Evolutionary conservation across 2,888 invertebrate species (phyloP).

Genomic region (Leptopilina syphax): DNA sequence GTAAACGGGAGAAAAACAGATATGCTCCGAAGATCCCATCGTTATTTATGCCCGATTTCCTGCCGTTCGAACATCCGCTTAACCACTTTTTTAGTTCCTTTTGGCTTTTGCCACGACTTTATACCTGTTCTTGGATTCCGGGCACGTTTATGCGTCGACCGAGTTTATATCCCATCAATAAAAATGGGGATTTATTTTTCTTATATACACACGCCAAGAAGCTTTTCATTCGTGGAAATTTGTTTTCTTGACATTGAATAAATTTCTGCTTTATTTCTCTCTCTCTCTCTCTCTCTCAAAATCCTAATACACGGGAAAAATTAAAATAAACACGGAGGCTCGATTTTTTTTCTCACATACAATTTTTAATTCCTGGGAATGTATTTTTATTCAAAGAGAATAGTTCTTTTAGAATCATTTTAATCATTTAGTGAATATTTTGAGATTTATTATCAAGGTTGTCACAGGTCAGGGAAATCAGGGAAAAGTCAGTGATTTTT

Average conservation of each 20-base stretch:
- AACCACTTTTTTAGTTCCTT: constrained; percentile 43
- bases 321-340: too few relatives aligned
- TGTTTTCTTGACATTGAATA: background rate
- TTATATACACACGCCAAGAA: background rate
- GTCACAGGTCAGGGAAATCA: too few relatives aligned
- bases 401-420: too few relatives aligned
- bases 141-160: constrained; percentile 29
- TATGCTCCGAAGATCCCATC: constrained; percentile 49
- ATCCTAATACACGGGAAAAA: background rate
- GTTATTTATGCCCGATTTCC: constrained; percentile 58
- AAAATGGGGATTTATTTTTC: constrained; percentile 28
- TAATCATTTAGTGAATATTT: too few relatives aligned
- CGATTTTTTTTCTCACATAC: too few relatives aligned
- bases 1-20: constrained; percentile 8
- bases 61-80: constrained; percentile 53
- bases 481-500: too few relatives aligned
- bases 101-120: constrained; percentile 37
- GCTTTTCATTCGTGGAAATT: constrained; percentile 14
- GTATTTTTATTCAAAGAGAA: too few relatives aligned
- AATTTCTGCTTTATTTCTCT: background rate
- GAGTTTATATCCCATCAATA: constrained; percentile 35
- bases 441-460: too few relatives aligned
- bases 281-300: background rate
- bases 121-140: constrained; percentile 39
- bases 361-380: too few relatives aligned